A percentile compares a stretch with the other conserved stretches of the same genome.
Conservation (phyloP, 1,140 invertebrate genomes). For the Atta cephalotes region DNA sequence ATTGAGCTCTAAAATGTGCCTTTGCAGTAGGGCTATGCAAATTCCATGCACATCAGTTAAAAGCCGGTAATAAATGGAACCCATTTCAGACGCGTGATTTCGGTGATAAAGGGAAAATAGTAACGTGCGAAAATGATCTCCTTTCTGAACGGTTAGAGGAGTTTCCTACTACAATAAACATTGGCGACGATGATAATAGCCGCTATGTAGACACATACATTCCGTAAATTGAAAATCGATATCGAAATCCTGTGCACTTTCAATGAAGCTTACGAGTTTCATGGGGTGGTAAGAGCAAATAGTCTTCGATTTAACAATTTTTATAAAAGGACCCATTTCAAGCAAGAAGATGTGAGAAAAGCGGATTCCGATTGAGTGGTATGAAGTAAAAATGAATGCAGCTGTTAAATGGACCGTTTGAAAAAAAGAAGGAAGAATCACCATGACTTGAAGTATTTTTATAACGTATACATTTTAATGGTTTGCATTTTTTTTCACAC, state of each 20-base stretch:
- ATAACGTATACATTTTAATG: constrained; percentile 8
- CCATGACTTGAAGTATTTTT: constrained; percentile 9
- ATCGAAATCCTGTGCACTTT: constrained; percentile 54
- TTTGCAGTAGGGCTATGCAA: constrained; percentile 5
- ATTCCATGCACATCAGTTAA: constrained; percentile 36
- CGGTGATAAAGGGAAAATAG: constrained; percentile 53
- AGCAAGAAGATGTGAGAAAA: constrained; percentile 45
- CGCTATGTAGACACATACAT: constrained; percentile 56
- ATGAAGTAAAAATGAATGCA: constrained; percentile 20
- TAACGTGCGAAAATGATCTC: constrained; percentile 46
- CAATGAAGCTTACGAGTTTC: constrained; percentile 55
- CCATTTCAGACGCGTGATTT: constrained; percentile 46
- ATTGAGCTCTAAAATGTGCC: constrained; percentile 46
- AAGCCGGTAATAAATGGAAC: constrained; percentile 44
- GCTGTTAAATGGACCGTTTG: constrained; percentile 44
- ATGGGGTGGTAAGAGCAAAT: constrained; percentile 55
- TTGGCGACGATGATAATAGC: constrained; percentile 56
- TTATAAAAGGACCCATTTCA: constrained; percentile 40
- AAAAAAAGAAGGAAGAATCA: constrained; percentile 16
- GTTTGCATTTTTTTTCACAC: constrained; percentile 25
- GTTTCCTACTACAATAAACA: constrained; percentile 60
- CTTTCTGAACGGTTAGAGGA: constrained; percentile 41
- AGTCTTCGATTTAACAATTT: constrained; percentile 60
- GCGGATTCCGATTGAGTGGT: constrained; percentile 42
- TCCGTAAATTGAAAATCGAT: constrained; percentile 59